Evolutionary conservation across 2,113 vertebrate genomes (phyloP).

Genomic region (Neotragus moschatus): DNA sequence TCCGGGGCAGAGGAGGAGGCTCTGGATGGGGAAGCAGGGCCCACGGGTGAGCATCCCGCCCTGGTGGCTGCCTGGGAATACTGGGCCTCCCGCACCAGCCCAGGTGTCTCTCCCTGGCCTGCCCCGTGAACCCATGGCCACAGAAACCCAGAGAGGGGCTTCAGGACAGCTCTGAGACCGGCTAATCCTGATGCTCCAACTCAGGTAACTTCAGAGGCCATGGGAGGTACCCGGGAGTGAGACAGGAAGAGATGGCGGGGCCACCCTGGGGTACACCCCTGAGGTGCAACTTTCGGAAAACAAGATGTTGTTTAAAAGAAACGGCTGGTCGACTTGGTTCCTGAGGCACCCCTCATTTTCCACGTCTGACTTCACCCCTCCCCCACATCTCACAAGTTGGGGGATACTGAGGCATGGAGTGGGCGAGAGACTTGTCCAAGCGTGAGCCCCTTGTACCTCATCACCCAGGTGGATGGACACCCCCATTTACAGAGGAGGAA

Average conservation of each 20-base stretch:
- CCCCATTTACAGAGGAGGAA: background rate
- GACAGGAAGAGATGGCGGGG: background rate
- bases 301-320: background rate
- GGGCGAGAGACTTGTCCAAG: background rate
- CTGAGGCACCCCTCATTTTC: accelerated
- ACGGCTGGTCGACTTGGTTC: background rate
- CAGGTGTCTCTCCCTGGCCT: background rate
- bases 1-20: background rate
- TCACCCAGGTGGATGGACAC: background rate
- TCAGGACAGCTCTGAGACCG: background rate
- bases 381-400: background rate
- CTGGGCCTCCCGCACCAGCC: too few relatives aligned
- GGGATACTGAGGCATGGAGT: background rate
- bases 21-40: background rate
- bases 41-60: accelerated
- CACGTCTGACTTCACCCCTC: background rate
- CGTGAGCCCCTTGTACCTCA: background rate
- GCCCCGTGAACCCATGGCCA: background rate
- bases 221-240: background rate
- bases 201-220: background rate
- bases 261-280: background rate
- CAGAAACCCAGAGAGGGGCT: background rate
- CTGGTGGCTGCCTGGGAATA: background rate
- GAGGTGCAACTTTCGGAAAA: background rate
- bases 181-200: background rate